These are phyloP conservation scores for Lissonota sp. DNA, from an alignment of 2,888 invertebrate genomes.

Conservation along the genomic window DNA sequence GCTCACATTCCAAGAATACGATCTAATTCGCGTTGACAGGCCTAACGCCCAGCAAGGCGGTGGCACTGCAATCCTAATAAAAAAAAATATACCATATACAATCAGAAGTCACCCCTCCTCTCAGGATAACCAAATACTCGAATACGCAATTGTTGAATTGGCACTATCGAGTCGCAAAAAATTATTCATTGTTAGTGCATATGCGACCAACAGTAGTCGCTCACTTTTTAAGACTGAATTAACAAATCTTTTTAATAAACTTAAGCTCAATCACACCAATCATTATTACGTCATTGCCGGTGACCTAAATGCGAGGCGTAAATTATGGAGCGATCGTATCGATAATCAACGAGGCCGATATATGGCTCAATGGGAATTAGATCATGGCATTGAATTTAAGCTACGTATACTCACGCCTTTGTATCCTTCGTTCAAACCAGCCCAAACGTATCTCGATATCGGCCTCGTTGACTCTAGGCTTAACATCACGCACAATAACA, in stretches of 20 bases:
- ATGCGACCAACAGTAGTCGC: conserved; percentile 45
- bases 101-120: conserved; percentile 12
- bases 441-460: conserved; percentile 21
- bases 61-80: conserved; percentile 63
- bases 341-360: background rate
- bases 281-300: conserved; percentile 7
- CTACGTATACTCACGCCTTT: background rate
- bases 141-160: conserved; percentile 50
- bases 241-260: conserved; percentile 3
- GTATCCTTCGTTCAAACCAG: background rate
- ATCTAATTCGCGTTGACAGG: conserved; percentile 56
- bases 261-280: conserved; percentile 1
- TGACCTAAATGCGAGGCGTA: conserved; percentile 7
- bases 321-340: background rate
- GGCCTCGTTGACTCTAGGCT: conserved; percentile 17
- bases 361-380: background rate
- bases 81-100: conserved; percentile 52
- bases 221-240: no score
- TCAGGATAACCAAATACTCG: conserved; percentile 34
- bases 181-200: conserved; percentile 45
- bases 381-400: conserved; percentile 1
- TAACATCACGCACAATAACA: conserved; percentile 1
- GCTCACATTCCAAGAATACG: conserved; percentile 43
- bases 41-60: conserved; percentile 50
- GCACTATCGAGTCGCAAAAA: conserved; percentile 28